A percentile compares a stretch with the other conserved stretches of the same genome.
These are phyloP conservation scores for Furcula furcula DNA, from an alignment of 2,888 invertebrate genomes.

Conservation along the genomic window DNA sequence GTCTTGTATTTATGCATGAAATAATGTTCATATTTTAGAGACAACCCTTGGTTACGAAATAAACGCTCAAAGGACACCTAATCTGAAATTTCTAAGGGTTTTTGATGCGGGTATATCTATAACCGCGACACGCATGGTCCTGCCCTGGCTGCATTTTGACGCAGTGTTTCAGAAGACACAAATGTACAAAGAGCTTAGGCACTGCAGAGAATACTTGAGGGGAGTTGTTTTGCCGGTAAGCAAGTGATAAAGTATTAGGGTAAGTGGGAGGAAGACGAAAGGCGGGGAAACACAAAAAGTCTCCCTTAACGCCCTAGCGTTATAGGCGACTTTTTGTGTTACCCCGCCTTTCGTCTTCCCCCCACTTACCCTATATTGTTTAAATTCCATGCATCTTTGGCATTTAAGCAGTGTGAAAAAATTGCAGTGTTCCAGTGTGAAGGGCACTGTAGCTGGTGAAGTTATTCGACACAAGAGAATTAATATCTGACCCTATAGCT, in stretches of 20 bases:
- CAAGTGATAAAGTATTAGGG: background rate
- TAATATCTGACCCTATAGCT: too few species aligned
- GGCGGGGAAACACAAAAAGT: too few species aligned
- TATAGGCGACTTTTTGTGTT: too few species aligned
- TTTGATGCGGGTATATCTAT: slow-evolving; percentile 16
- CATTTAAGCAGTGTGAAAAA: too few species aligned
- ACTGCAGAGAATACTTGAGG: slow-evolving; percentile 7
- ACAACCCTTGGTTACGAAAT: slow-evolving; percentile 15
- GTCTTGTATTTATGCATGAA: too few species aligned
- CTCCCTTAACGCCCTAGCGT: background rate
- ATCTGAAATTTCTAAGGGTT: slow-evolving; percentile 19
- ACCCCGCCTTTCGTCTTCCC: too few species aligned
- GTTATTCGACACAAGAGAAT: too few species aligned
- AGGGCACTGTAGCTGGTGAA: too few species aligned
- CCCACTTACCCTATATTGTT: too few species aligned
- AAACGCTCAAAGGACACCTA: slow-evolving; percentile 9
- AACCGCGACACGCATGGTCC: slow-evolving; percentile 12
- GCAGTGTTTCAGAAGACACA: slow-evolving; percentile 18
- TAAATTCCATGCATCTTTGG: too few species aligned
- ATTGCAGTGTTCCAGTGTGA: too few species aligned
- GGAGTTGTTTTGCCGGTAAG: slow-evolving; percentile 15
- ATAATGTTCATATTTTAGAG: slow-evolving; percentile 14
- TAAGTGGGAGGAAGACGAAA: too few species aligned
- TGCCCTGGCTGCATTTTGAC: slow-evolving; percentile 25
- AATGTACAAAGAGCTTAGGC: slow-evolving; percentile 5